A percentile compares a stretch with the other conserved stretches of the same genome.
Evolutionary conservation across 2,797 vertebrate genomes (phyloP).

Genomic region (Pelobates cultripes): DNA sequence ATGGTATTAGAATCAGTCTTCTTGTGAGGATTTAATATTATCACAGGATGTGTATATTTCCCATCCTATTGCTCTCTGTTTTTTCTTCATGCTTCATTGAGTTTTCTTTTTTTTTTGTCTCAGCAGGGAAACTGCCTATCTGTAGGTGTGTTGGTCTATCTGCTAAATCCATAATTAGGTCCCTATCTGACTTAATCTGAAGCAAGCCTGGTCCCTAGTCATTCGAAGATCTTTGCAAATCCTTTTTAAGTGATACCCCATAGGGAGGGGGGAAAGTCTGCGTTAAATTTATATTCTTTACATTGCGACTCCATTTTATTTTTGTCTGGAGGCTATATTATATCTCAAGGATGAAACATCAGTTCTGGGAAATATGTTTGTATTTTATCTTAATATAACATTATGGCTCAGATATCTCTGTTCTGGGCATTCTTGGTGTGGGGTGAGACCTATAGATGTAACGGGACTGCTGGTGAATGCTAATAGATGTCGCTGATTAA

Average conservation of each 20-base stretch:
- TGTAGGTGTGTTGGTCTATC: conserved; percentile 64
- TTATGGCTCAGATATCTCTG: too few relatives aligned
- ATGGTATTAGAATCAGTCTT: conserved; percentile 42
- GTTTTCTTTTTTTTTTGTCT: conserved; percentile 57
- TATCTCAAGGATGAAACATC: conserved; percentile 18
- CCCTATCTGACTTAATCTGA: conserved; percentile 70
- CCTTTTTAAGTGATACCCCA: conserved; percentile 66
- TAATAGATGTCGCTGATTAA: too few relatives aligned
- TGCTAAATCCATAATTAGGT: conserved; percentile 67
- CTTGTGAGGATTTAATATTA: conserved; percentile 54
- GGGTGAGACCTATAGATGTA: too few relatives aligned
- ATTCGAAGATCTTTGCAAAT: conserved; percentile 67
- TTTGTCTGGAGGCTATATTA: conserved; percentile 33
- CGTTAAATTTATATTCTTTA: conserved; percentile 43
- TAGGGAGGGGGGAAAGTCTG: conserved; percentile 56
- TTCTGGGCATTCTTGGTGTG: too few relatives aligned
- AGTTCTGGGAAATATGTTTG: not conserved
- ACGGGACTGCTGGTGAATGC: too few relatives aligned
- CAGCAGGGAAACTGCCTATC: conserved; percentile 61
- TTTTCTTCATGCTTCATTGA: conserved; percentile 61
- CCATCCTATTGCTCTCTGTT: conserved; percentile 59
- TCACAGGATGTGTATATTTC: conserved; percentile 50
- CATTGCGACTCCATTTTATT: conserved; percentile 25
- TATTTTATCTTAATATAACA: too few relatives aligned
- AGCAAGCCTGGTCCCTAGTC: conserved; percentile 54